Percentiles rank a stretch among this genome's conserved stretches.
Evolutionary conservation across 2,888 invertebrate species (phyloP).

Genomic region (Clunio marinus): DNA sequence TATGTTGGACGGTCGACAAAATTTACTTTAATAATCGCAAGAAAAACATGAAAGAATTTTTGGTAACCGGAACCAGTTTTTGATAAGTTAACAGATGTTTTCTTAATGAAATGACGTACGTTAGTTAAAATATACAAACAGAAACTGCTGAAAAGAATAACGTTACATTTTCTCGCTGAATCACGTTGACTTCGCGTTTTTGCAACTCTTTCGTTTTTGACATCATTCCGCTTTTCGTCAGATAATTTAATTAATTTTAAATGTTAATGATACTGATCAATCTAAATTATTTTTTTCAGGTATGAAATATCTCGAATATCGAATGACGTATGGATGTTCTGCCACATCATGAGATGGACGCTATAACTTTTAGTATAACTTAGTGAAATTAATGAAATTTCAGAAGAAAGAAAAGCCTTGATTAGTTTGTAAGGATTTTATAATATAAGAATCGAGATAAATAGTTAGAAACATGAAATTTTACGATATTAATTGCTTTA

Average conservation of each 20-base stretch:
- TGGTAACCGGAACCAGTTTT: not conserved
- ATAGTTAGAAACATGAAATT: too few species aligned
- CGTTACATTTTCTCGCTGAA: not conserved
- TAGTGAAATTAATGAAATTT: too few species aligned
- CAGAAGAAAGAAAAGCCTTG: too few species aligned
- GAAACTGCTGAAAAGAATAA: not conserved
- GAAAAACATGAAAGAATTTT: not conserved
- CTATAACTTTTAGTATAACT: not conserved
- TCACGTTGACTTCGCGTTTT: constrained; percentile 8
- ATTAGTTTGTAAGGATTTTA: too few species aligned
- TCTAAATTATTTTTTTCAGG: constrained; percentile 53
- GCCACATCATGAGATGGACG: constrained; percentile 42
- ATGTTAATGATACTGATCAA: not conserved
- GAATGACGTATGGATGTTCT: constrained; percentile 74
- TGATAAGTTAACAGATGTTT: not conserved
- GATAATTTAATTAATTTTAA: not conserved
- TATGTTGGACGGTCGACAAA: not conserved
- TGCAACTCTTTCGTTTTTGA: not conserved
- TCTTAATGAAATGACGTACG: not conserved
- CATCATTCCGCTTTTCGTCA: not conserved
- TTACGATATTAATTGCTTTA: too few species aligned
- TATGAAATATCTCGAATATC: constrained; percentile 73
- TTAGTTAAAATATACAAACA: too few species aligned
- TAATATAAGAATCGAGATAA: too few species aligned
- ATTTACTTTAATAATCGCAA: not conserved